A percentile compares a stretch with the other conserved stretches of the same genome.
Conservation (phyloP, 1,140 invertebrate species). For the Aphis gossypii region DNA sequence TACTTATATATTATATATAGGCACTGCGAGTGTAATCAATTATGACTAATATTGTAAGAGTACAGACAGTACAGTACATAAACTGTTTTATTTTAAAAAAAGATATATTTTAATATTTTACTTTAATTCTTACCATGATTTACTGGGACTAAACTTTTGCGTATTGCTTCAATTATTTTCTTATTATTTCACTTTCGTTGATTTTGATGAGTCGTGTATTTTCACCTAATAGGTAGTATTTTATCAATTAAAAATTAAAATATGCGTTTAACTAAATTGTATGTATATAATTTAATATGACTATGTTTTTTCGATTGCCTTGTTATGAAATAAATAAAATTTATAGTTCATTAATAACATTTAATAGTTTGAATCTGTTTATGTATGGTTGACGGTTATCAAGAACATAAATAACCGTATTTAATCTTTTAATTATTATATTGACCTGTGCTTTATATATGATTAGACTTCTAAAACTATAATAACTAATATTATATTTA, state of each 20-base stretch:
- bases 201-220: neutral
- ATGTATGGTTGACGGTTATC: neutral
- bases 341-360: slow-evolving; percentile 8
- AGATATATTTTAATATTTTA: neutral
- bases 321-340: neutral
- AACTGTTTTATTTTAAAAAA: too few species aligned
- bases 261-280: neutral
- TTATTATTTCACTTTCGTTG: neutral
- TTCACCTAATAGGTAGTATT: neutral
- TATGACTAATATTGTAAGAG: too few species aligned
- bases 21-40: neutral
- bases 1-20: neutral
- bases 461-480: neutral
- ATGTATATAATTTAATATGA: neutral
- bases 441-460: neutral
- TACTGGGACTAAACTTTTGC: neutral
- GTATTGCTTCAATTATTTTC: neutral
- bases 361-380: neutral
- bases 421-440: slow-evolving; percentile 21
- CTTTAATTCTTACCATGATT: neutral
- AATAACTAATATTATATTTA: slow-evolving; percentile 20
- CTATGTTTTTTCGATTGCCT: neutral
- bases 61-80: too few species aligned
- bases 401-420: neutral
- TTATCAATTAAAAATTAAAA: slow-evolving; percentile 3